phyloP scores from a whole-genome alignment of 2,797 vertebrate genomes.

The Pseudopleuronectes americanus region DNA sequence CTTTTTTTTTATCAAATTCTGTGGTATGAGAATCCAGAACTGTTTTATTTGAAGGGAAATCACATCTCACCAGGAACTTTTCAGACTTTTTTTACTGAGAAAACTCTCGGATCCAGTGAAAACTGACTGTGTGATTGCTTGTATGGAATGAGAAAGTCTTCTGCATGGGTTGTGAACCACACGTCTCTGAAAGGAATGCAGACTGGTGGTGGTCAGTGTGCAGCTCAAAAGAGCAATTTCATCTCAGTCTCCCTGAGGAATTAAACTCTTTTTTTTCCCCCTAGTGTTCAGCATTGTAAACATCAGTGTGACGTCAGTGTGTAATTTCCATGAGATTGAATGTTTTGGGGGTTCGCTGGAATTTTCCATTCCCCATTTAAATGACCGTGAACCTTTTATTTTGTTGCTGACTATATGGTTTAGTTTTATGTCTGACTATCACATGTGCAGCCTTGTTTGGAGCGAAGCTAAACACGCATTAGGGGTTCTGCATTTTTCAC shows the following conservation, averaged over 20 bases:
- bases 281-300: conserved; percentile 26
- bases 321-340: conserved; percentile 43
- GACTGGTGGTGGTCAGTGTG: conserved; percentile 2
- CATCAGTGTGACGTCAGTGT: conserved; percentile 10
- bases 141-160: too few species aligned
- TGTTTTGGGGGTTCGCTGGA: conserved; percentile 22
- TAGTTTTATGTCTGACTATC: conserved; percentile 30
- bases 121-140: too few species aligned
- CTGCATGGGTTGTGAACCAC: neutral
- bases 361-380: conserved; percentile 34
- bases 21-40: neutral
- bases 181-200: conserved; percentile 24
- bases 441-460: conserved; percentile 36
- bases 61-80: neutral
- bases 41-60: too few species aligned
- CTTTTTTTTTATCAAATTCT: conserved; percentile 1
- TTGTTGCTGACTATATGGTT: conserved; percentile 33
- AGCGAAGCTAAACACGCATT: conserved; percentile 47
- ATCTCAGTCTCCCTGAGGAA: conserved; percentile 8
- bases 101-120: too few species aligned
- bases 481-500: conserved; percentile 38
- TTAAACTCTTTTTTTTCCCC: conserved; percentile 21
- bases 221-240: conserved; percentile 6
- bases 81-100: neutral
- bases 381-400: conserved; percentile 42